Evolutionary conservation across 2,113 vertebrate genomes (phyloP), one percentile per base, ranked within the genome.

Genomic region (Leucoraja erinaceus): DNA sequence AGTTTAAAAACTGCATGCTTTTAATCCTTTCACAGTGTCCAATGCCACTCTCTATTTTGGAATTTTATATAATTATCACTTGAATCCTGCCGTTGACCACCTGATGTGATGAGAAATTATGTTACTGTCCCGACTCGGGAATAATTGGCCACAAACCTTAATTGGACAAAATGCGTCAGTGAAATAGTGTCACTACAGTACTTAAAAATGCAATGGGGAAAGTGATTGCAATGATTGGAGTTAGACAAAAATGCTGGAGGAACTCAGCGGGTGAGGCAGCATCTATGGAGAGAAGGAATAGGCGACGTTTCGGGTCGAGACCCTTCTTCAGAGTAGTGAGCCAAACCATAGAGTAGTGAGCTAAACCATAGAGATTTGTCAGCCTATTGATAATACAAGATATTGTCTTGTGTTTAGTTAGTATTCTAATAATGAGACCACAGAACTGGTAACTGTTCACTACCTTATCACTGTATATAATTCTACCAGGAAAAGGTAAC

Each of bases 1-100:
- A 96, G 93, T 97, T 63, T 97, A 95, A 94, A 94, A 96, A 95
- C 94, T 96, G 95, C 96, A 96, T 96, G 96, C 95, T 9, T 96
- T 96, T 93, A 76, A 47, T 22, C 68, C 18, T 91, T 91, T 91
- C 88, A 28, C 20, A 2, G 20, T 91, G 66, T 72, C 66, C 0
- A 38, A 63, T 90, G 61, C 59, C 18, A n/a, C 18, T 33, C 61
- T 90, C 28, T 31, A 90, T 68, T 68, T 63, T 66, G 86, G 16
- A 68, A 90, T 88, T 86, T 16, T 79, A 79, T 38, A 79, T 79
- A 1, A 20, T 79, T 79, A 38, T 81, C 16, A 63, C 10, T 84
- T 10, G n/a, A 7, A 22, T 5, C 61, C 31, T 66, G n/a, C 68
- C 20, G 31, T 68, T 68, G 86, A 63, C 86, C 11, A 5, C 14